Evolutionary conservation across 1,140 invertebrate species (phyloP).

Genomic region (Apis florea): DNA sequence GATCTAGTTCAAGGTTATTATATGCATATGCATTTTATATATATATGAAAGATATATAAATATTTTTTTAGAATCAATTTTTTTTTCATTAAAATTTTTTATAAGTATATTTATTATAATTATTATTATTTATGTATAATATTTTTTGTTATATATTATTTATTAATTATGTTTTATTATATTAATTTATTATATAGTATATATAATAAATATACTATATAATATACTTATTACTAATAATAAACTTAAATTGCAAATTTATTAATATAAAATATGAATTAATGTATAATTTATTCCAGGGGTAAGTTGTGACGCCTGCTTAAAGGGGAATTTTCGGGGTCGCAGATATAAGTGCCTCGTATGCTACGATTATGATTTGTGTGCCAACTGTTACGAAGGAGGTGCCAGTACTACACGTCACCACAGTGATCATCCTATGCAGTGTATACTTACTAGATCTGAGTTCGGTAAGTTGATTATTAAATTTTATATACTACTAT

Average conservation of each 20-base stretch:
- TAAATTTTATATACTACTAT: not conserved
- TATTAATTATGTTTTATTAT: too few relatives aligned
- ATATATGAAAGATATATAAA: conserved; percentile 8
- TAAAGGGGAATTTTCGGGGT: conserved; percentile 98
- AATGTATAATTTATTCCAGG: conserved; percentile 81
- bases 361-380: conserved; percentile 99
- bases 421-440: conserved; percentile 97
- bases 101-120: not conserved
- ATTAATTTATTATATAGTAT: not conserved
- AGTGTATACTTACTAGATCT: conserved; percentile 97
- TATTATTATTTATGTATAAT: not conserved
- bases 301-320: conserved; percentile 99
- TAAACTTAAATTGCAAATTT: not conserved
- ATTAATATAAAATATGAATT: not conserved
- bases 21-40: conserved; percentile 16
- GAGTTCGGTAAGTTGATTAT: conserved; percentile 90
- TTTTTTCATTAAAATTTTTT: not conserved
- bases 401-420: conserved; percentile 96
- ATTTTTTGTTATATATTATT: not conserved
- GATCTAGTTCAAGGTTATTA: conserved; percentile 37
- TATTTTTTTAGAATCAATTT: conserved; percentile 14
- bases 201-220: not conserved
- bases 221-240: not conserved
- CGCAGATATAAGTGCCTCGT: conserved; percentile 99
- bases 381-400: conserved; percentile 96